Base-by-base conservation (phyloP, 2,797 vertebrate genomes). In the Bovichtus variegatus region DNA sequence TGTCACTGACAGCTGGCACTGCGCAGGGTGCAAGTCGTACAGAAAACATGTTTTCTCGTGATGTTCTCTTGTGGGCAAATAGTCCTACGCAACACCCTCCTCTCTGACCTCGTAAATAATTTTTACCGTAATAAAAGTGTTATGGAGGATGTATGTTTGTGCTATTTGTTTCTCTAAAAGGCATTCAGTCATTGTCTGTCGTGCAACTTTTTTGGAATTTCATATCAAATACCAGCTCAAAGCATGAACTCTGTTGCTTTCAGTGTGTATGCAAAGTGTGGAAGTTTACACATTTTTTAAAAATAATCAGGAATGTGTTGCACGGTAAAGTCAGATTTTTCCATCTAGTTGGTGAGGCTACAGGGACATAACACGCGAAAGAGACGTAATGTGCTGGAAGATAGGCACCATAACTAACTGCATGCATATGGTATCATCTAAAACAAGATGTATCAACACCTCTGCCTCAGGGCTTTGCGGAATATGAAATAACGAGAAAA, bases 1-100 rank as follows among this genome's bases (percentile, higher is more conserved):
- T 79, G 86, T 83, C 50, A 71, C 66, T 65, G 64, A 86, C 43
- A 78, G 80, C 79, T 84, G 88, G 88, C 81, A 85, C 78, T 6
- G 34, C 16, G 0, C 63, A 73, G 27, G 46, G 19, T 74, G 63
- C 86, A 79, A 78, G 78, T 75, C 73, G 82, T 72, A 73, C 67
- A 81, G 49, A 92, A 90, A 94, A 93, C 91, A 93, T 91, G 90
- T 89, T 92, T 91, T 92, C 76, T 86, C 41, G 18, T 78, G 55
- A 85, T 90, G 87, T 88, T 80, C 87, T 87, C 58, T 44, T 83
- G 50, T 80, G 54, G 25, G 84, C 87, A 92, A 93, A 93, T 23
- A 93, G 75, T 83, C 34, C 74, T 76, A 79, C 74, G 85, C 85
- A 90, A 91, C 74, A 81, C 60, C 51, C 23, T 53, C 66, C 61